Percentiles rank a stretch among this genome's conserved stretches.
phyloP scores from a whole-genome alignment of 1,140 invertebrate genomes.

The Dreissena polymorpha region DNA sequence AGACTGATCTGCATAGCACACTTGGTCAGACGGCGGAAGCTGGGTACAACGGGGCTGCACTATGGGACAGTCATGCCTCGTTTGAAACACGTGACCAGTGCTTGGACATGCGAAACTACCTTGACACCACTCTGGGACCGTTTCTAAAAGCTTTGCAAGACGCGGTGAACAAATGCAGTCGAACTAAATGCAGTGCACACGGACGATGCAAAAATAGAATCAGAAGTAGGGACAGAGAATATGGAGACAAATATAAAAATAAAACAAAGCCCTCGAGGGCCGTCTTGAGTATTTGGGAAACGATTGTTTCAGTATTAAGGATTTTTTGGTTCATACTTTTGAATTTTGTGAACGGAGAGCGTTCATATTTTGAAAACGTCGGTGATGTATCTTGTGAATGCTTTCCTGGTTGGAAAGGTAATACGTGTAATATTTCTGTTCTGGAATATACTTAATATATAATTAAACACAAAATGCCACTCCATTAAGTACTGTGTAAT shows the following conservation, averaged over 20 bases:
- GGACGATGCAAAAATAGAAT: conserved; percentile 31
- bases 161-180: not conserved
- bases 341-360: not conserved
- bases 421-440: too few relatives aligned
- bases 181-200: conserved; percentile 4
- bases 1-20: conserved; percentile 32
- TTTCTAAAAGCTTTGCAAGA: conserved; percentile 14
- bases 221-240: not conserved
- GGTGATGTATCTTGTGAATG: not conserved
- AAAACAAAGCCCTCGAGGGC: not conserved
- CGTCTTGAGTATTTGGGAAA: not conserved
- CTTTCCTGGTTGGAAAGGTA: not conserved
- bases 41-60: conserved; percentile 21
- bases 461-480: too few relatives aligned
- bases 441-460: too few relatives aligned
- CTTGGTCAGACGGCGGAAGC: conserved; percentile 34
- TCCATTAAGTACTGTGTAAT: too few relatives aligned
- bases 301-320: not conserved
- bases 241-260: not conserved
- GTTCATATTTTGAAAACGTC: too few relatives aligned
- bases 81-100: conserved; percentile 14
- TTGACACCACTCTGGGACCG: conserved; percentile 22
- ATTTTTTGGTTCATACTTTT: not conserved
- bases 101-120: not conserved
- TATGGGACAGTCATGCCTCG: conserved; percentile 43